Evolutionary conservation across 2,888 invertebrate species (phyloP).

Genomic region (Calliphora vomitoria): DNA sequence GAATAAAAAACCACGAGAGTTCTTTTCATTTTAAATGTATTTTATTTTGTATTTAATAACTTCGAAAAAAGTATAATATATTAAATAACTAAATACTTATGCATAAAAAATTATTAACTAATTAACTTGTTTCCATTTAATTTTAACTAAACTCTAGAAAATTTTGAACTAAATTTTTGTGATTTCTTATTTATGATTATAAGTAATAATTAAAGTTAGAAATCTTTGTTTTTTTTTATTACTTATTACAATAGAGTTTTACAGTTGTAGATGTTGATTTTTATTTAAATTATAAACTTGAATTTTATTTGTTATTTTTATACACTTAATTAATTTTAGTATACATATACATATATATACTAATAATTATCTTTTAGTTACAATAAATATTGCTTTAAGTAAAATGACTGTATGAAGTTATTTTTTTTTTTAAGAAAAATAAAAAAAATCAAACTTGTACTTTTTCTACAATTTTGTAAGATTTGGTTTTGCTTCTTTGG

Average conservation of each 20-base stretch:
- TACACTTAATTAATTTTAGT: constrained; percentile 42
- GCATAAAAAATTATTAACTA: constrained; percentile 48
- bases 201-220: background rate
- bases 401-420: background rate
- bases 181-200: background rate
- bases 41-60: constrained; percentile 29
- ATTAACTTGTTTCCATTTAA: constrained; percentile 11
- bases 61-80: constrained; percentile 31
- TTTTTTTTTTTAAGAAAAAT: background rate
- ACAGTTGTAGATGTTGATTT: background rate
- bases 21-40: background rate
- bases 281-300: background rate
- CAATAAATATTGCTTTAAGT: constrained; percentile 68
- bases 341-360: background rate
- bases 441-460: too few relatives aligned
- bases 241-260: background rate
- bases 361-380: constrained; percentile 54
- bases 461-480: background rate
- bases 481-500: background rate
- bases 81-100: constrained; percentile 57
- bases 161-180: constrained; percentile 32
- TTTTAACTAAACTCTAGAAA: constrained; percentile 15
- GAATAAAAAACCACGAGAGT: too few relatives aligned
- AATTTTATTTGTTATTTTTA: constrained; percentile 7
- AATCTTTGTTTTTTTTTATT: background rate